Percentiles rank a stretch among this genome's conserved stretches.
Conservation (phyloP, 37 sponge, comb jelly and placozoan species). For the Amphimedon queenslandica region DNA sequence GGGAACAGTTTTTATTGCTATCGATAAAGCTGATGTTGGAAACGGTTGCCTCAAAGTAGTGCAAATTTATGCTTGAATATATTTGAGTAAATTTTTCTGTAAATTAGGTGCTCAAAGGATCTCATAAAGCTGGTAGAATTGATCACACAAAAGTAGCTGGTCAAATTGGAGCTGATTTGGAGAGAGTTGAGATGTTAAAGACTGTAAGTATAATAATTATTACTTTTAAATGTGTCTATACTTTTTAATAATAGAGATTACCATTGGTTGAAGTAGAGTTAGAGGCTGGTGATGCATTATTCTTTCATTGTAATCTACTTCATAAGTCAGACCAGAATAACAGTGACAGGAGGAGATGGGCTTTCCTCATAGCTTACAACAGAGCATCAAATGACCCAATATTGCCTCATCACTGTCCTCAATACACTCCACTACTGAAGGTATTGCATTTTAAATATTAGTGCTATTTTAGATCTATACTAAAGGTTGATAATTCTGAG, state of each 20-base stretch:
- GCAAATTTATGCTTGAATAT: too few relatives aligned
- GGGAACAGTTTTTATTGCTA: conserved; percentile 89
- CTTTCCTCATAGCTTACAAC: conserved; percentile 91
- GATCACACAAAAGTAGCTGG: conserved; percentile 68
- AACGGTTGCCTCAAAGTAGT: conserved; percentile 92
- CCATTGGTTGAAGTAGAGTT: conserved; percentile 62
- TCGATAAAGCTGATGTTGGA: conserved; percentile 78
- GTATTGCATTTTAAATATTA: too few relatives aligned
- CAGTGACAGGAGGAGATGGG: conserved; percentile 80
- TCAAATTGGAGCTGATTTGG: conserved; percentile 84
- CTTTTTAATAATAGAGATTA: conserved; percentile 29
- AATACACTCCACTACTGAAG: conserved; percentile 82
- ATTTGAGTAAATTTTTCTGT: too few relatives aligned
- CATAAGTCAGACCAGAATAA: conserved; percentile 81
- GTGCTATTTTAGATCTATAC: too few relatives aligned
- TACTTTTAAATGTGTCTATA: too few relatives aligned
- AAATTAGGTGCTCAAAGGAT: conserved; percentile 79
- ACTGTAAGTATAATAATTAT: too few relatives aligned
- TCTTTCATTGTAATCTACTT: conserved; percentile 87
- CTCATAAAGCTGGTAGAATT: conserved; percentile 75
- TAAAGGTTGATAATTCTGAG: too few relatives aligned
- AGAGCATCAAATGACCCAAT: conserved; percentile 73
- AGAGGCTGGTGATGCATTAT: conserved; percentile 78
- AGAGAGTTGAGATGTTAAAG: conserved; percentile 63
- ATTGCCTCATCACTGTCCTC: conserved; percentile 60